phyloP scores from a whole-genome alignment of 2,888 invertebrate species.

The Drosophila formosana region DNA sequence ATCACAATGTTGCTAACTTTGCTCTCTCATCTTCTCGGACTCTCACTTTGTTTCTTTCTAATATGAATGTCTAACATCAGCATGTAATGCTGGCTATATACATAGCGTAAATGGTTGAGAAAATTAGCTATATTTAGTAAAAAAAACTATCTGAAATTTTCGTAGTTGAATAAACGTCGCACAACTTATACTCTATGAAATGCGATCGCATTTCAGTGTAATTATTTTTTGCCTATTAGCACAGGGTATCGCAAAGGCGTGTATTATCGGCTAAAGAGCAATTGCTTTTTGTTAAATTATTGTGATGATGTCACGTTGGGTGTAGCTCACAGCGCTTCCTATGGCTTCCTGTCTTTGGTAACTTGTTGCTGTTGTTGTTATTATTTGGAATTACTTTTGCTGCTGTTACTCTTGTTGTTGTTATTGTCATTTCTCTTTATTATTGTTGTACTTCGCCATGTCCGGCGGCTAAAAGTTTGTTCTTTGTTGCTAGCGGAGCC shows the following conservation, averaged over 20 bases:
- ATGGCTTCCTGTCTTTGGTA: constrained; percentile 61
- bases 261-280: too few relatives aligned
- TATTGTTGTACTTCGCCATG: constrained; percentile 46
- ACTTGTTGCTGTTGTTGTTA: constrained; percentile 55
- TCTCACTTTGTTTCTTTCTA: constrained; percentile 19
- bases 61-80: not conserved
- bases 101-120: not conserved
- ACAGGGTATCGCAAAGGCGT: constrained; percentile 21
- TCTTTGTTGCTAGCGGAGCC: constrained; percentile 37
- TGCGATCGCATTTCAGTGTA: not conserved
- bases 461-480: constrained; percentile 61
- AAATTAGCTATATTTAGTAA: not conserved
- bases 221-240: not conserved
- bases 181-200: not conserved
- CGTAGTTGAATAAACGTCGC: too few relatives aligned
- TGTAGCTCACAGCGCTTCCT: constrained; percentile 51
- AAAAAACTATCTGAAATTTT: not conserved
- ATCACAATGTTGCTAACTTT: constrained; percentile 18
- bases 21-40: constrained; percentile 8
- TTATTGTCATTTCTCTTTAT: constrained; percentile 24
- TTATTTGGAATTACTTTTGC: constrained; percentile 55
- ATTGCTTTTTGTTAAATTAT: constrained; percentile 22
- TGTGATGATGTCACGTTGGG: constrained; percentile 58
- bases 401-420: constrained; percentile 34
- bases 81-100: too few relatives aligned